Percentiles rank a stretch among this genome's conserved stretches.
Conservation (phyloP, 1,140 invertebrate genomes). For the Pseudomyrmex concolor region DNA sequence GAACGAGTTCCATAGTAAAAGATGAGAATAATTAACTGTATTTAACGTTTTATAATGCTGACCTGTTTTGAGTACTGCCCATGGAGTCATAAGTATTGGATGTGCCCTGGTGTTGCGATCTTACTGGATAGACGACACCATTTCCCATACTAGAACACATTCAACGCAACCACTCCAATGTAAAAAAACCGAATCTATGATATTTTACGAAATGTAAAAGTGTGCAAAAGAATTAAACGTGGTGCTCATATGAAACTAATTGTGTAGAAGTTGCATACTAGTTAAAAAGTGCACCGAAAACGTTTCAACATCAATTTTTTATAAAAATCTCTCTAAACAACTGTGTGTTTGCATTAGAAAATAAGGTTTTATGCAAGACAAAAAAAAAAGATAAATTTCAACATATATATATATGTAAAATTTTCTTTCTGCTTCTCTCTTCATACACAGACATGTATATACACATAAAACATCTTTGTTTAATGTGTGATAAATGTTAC, state of each 20-base stretch:
- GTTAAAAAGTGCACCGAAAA: constrained; percentile 37
- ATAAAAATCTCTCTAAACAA: constrained; percentile 23
- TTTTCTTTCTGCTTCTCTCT: too few relatives aligned
- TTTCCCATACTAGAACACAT: constrained; percentile 93
- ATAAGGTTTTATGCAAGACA: constrained; percentile 23
- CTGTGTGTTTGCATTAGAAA: neutral
- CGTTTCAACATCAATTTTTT: neutral
- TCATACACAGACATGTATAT: too few relatives aligned
- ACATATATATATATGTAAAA: constrained; percentile 5
- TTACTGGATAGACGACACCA: constrained; percentile 93
- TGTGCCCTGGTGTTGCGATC: constrained; percentile 89
- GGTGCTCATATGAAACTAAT: constrained; percentile 26
- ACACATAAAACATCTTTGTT: too few relatives aligned
- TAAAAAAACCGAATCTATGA: constrained; percentile 70
- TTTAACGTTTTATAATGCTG: constrained; percentile 84
- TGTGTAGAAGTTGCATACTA: constrained; percentile 47
- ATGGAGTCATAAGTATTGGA: constrained; percentile 93
- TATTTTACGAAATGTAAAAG: constrained; percentile 22
- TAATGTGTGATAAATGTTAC: too few relatives aligned
- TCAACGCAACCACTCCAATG: constrained; percentile 80
- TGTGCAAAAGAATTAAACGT: constrained; percentile 33
- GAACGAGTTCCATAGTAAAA: constrained; percentile 77
- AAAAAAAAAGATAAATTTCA: constrained; percentile 12
- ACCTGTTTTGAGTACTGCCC: constrained; percentile 94
- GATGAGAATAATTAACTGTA: constrained; percentile 58